These are phyloP conservation scores for Dendrolimus pini DNA, from an alignment of 2,888 invertebrate genomes.

Conservation along the genomic window DNA sequence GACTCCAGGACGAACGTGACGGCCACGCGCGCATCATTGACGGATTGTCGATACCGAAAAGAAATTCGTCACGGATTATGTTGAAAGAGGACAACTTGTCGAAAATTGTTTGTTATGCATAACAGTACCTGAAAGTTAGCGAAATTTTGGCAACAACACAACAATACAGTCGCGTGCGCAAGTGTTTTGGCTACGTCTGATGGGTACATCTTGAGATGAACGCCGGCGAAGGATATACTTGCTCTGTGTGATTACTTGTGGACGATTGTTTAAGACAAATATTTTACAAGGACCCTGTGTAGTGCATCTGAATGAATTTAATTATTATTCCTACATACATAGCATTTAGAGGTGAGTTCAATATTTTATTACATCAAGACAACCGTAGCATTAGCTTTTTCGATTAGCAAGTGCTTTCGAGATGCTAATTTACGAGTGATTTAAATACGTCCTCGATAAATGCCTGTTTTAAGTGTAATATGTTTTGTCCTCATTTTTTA, in stretches of 20 bases:
- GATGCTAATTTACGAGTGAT: slow-evolving; percentile 8
- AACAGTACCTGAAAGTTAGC: slow-evolving; percentile 41
- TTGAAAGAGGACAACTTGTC: slow-evolving; percentile 31
- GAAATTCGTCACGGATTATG: slow-evolving; percentile 35
- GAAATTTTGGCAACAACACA: slow-evolving; percentile 61
- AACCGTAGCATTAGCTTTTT: background rate
- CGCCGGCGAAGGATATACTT: slow-evolving; percentile 39
- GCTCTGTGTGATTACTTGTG: slow-evolving; percentile 44
- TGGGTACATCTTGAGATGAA: slow-evolving; percentile 42
- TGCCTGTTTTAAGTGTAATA: slow-evolving; percentile 24
- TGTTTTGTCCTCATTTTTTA: background rate
- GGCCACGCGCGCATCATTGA: slow-evolving; percentile 26
- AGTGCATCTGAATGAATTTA: slow-evolving; percentile 25
- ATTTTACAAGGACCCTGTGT: slow-evolving; percentile 30
- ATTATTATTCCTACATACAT: slow-evolving; percentile 16
- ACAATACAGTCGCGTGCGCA: slow-evolving; percentile 24
- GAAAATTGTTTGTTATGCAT: slow-evolving; percentile 51
- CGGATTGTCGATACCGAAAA: slow-evolving; percentile 30
- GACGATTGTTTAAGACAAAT: slow-evolving; percentile 16
- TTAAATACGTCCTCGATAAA: slow-evolving; percentile 24
- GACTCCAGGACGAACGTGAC: slow-evolving; percentile 51
- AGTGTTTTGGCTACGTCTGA: slow-evolving; percentile 34
- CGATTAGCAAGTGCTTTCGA: background rate
- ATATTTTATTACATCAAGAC: slow-evolving; percentile 3
- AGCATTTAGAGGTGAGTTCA: slow-evolving; percentile 42